phyloP scores from a whole-genome alignment of 1,140 invertebrate genomes.

The Drosophila obscura region DNA sequence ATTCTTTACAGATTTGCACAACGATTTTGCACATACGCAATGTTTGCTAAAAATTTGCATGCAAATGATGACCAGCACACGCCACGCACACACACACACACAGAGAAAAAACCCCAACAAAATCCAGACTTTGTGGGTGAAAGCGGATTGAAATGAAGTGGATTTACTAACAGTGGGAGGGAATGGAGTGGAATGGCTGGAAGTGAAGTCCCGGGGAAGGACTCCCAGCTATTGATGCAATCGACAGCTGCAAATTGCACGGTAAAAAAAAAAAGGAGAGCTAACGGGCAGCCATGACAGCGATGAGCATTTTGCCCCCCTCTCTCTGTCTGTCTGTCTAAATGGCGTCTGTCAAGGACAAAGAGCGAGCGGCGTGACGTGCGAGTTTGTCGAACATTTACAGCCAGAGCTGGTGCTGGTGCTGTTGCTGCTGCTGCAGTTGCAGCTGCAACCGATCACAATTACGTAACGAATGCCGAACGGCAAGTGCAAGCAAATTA shows the following conservation, averaged over 20 bases:
- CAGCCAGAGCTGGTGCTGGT: slow-evolving; percentile 9
- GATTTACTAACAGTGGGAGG: neutral
- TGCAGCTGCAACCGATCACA: slow-evolving; percentile 71
- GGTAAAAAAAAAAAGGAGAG: slow-evolving; percentile 25
- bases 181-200: neutral
- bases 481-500: slow-evolving; percentile 73
- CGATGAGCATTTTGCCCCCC: slow-evolving; percentile 56
- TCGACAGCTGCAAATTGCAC: slow-evolving; percentile 74
- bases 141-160: slow-evolving; percentile 20
- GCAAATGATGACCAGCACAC: slow-evolving; percentile 52
- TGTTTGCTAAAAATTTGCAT: slow-evolving; percentile 58
- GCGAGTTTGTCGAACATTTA: slow-evolving; percentile 71
- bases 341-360: slow-evolving; percentile 79
- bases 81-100: slow-evolving; percentile 4
- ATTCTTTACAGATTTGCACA: slow-evolving; percentile 19
- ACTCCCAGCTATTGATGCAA: slow-evolving; percentile 44
- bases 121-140: slow-evolving; percentile 39
- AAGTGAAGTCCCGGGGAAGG: too few species aligned
- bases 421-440: neutral
- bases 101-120: slow-evolving; percentile 24
- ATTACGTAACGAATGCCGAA: slow-evolving; percentile 49
- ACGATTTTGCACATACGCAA: slow-evolving; percentile 13
- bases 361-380: slow-evolving; percentile 55
- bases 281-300: slow-evolving; percentile 58
- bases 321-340: slow-evolving; percentile 36